Percentiles rank a stretch among this genome's conserved stretches.
phyloP scores from a whole-genome alignment of 2,113 vertebrate species.

The Podocnemis expansa region DNA sequence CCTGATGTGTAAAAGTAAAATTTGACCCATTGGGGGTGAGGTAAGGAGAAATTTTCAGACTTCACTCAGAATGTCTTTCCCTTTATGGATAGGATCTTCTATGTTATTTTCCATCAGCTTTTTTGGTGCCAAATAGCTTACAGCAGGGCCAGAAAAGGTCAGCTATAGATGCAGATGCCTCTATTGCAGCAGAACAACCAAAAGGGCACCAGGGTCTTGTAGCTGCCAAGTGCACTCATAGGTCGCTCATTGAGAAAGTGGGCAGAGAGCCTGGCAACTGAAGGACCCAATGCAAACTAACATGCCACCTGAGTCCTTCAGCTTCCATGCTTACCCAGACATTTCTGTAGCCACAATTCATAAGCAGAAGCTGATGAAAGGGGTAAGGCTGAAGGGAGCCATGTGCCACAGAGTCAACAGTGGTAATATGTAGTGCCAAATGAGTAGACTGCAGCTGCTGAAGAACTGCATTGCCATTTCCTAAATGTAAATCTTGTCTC shows the following conservation, averaged over 20 bases:
- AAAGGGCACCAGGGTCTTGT: neutral
- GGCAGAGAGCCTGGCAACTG: neutral
- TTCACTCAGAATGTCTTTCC: neutral
- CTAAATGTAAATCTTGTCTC: slow-evolving; percentile 8
- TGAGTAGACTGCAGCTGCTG: slow-evolving; percentile 22
- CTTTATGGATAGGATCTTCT: neutral
- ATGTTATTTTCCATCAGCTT: neutral
- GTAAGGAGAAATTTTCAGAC: neutral
- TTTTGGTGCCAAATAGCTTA: neutral
- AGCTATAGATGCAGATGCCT: slow-evolving; percentile 14
- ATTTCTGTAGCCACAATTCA: neutral
- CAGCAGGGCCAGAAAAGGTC: slow-evolving; percentile 4
- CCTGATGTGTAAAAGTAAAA: too few species aligned
- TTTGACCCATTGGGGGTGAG: neutral
- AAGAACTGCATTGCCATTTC: neutral
- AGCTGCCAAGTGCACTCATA: neutral
- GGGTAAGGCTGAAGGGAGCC: slow-evolving; percentile 5
- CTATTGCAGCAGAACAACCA: slow-evolving; percentile 12
- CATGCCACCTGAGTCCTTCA: slow-evolving; percentile 49
- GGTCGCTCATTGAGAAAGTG: neutral
- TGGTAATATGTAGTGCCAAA: slow-evolving; percentile 21
- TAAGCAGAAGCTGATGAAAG: neutral
- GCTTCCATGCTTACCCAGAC: neutral
- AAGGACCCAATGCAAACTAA: slow-evolving; percentile 29
- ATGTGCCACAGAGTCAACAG: slow-evolving; percentile 35